Evolutionary conservation across 2,797 vertebrate genomes (phyloP), one percentile per base, ranked within the genome.

Genomic region (Labroides dimidiatus): DNA sequence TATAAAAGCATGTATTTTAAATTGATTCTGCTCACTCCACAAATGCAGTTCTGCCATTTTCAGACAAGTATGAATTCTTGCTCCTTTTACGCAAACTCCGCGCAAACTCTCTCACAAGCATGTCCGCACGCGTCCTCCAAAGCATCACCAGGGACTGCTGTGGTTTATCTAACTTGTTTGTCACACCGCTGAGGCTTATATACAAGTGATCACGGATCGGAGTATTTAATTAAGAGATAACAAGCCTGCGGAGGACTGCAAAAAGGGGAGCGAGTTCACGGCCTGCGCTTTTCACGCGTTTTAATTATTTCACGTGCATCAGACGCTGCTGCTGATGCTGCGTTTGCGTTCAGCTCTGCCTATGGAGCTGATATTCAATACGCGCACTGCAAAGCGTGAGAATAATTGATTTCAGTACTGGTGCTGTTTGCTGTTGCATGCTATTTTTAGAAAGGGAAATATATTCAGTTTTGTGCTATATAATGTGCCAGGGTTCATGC

Each of bases 321-420:
- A 12, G 37, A 14, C 91, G 90, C 30, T 13, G 5, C 30, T 33
- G 30, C 30, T 9, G 69, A 94, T 94, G 94, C 92, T 94, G 93
- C 91, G 93, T 93, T 94, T 91, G 68, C 69, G 92, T 89, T 90
- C 93, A 93, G 93, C 30, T 33, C 30, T 33, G 30, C 30, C 30
- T 91, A 86, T 64, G 72, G 64, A 82, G 77, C 69, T 39, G 64
- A 90, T 86, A 92, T 94, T 93, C 95, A 95, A 94, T 86, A 89
- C 86, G 83, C 69, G 86, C 89, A 89, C 92, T 6, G 67, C 56
- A 89, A 79, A 89, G 89, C 93, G 59, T 54, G 82, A 92, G 93
- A 93, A 93, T 96, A 96, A 96, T 95, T 96, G 95, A 96, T 97
- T 96, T 95, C 93, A 94, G 94, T 95, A 93, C 95, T 6, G 69